Evolutionary conservation across 2,113 vertebrate genomes (phyloP).

Genomic region (Hippopotamus amphibius): DNA sequence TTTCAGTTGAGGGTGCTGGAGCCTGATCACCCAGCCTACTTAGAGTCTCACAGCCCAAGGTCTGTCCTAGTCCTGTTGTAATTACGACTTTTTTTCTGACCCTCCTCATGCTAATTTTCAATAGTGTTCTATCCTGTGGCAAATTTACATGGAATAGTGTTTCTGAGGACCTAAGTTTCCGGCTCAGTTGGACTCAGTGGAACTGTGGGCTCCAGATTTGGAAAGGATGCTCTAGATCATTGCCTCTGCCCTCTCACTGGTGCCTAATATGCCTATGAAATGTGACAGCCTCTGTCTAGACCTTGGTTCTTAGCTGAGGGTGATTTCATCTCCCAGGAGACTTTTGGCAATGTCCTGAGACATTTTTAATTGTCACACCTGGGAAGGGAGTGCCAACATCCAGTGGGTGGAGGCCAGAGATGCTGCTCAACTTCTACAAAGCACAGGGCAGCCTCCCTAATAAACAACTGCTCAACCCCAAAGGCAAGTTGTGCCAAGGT

Average conservation of each 20-base stretch:
- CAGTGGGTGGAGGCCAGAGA: not conserved
- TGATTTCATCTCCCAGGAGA: not conserved
- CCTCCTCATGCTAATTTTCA: not conserved
- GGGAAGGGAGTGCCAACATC: not conserved
- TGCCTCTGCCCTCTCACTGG: not conserved
- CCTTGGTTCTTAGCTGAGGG: not conserved
- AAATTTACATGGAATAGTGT: not conserved
- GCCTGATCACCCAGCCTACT: not conserved
- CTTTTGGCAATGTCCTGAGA: not conserved
- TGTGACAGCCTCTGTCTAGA: not conserved
- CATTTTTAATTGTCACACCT: not conserved
- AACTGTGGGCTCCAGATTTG: not conserved
- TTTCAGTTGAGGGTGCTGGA: not conserved
- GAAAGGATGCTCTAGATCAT: not conserved
- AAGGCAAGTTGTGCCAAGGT: not conserved
- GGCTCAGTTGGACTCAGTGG: not conserved
- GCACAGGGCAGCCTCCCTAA: not conserved
- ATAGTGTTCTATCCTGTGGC: not conserved
- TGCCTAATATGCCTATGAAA: not conserved
- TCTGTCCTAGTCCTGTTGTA: not conserved
- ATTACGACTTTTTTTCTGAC: not conserved
- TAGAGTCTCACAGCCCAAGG: not conserved
- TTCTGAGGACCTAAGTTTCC: not conserved
- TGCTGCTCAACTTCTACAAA: fast-evolving
- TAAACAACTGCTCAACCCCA: not conserved